These are phyloP conservation scores for Drosophila persimilis DNA, from an alignment of 1,140 invertebrate species.

Conservation along the genomic window DNA sequence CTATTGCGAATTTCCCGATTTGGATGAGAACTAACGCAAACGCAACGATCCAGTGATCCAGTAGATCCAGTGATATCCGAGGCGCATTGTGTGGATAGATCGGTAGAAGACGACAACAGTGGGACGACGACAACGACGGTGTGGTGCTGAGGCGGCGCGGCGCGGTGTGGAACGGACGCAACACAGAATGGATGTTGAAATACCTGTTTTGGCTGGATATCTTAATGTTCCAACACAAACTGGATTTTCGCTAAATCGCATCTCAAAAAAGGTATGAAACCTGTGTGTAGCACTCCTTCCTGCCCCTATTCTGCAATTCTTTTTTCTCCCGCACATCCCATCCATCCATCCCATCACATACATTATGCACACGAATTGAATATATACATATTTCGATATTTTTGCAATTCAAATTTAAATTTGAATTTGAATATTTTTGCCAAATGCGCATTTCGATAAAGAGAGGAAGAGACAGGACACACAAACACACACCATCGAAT, in stretches of 20 bases:
- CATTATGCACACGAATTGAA: too few relatives aligned
- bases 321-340: neutral
- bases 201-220: constrained; percentile 82
- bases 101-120: constrained; percentile 1
- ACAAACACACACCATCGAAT: too few relatives aligned
- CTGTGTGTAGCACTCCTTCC: constrained; percentile 1
- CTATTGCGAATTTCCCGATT: constrained; percentile 1
- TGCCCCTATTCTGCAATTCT: neutral
- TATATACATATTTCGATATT: too few relatives aligned
- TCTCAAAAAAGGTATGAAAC: constrained; percentile 80
- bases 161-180: neutral
- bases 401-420: too few relatives aligned
- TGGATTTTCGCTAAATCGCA: constrained; percentile 82
- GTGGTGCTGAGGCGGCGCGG: constrained; percentile 38
- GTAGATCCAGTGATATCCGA: constrained; percentile 21
- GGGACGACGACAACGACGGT: constrained; percentile 35
- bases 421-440: too few relatives aligned
- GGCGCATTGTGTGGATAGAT: constrained; percentile 28
- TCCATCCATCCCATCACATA: too few relatives aligned
- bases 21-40: constrained; percentile 26
- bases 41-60: constrained; percentile 16
- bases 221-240: constrained; percentile 82
- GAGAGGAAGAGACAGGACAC: too few relatives aligned
- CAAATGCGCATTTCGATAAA: too few relatives aligned
- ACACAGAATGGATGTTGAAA: constrained; percentile 81